Base-by-base conservation (phyloP, 2,113 vertebrate genomes). In the Erythrocercus mccallii region DNA sequence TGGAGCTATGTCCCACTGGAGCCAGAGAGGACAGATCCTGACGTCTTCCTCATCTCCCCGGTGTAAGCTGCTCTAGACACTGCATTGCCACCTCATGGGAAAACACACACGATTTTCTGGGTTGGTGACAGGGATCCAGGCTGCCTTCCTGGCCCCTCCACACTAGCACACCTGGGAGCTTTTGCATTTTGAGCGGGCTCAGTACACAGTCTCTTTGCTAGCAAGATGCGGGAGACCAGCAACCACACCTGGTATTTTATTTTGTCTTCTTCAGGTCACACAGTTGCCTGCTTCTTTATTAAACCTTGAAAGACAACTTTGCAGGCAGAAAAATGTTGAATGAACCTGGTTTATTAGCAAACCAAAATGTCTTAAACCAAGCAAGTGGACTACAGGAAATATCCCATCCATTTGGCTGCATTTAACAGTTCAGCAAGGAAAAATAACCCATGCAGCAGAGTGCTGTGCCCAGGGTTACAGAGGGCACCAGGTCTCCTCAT, bases 391-490 rank as follows among this genome's bases (percentile, higher is more conserved):
- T 47, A 17, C 44, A 72, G 62, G 22, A 90, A 76, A 31, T 20
- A 69, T 4, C 3, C 28, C 2, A 2, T 37, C 12, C 2, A 4
- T 48, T 8, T 57, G 24, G 51, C 16, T 4, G 1, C 48, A 72
- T 10, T 30, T 25, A 42, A 42, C 23, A 62, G 61, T 33, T 62
- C 51, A 21, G 25, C 6, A 30, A 15, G 57, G 44, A 42, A 47
- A 47, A 40, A 57, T 12, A 80, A 33, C 3, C 12, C 0, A 0
- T 42, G 30, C 40, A 47, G 35, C 47, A 45, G 15, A 42, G 50
- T 60, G 65, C 56, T 68, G 65, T 38, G 62, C 47, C 30, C 79
- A 45, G 42, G 65, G 35, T 82, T 35, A 66, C 0, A 2, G 17
- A 37, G 2, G 8, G 25, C 74, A 76, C 28, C 51, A 76, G 38